Evolutionary conservation across 2,113 vertebrate genomes (phyloP).

Genomic region (Lutjanus erythropterus): DNA sequence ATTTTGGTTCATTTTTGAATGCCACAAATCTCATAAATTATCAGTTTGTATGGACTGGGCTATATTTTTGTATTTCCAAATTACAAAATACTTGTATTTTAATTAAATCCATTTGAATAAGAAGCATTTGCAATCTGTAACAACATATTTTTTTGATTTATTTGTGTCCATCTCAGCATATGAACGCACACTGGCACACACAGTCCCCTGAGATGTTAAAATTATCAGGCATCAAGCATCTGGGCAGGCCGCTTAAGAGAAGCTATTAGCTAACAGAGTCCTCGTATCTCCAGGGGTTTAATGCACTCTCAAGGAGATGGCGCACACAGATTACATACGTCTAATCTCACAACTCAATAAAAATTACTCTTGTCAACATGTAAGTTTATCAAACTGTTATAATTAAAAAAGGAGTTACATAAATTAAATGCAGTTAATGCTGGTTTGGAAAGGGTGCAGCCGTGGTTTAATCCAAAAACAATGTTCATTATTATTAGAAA

Average conservation of each 20-base stretch:
- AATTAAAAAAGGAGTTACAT: neutral
- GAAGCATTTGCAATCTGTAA: no score
- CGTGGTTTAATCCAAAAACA: constrained; percentile 7
- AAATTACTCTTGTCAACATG: constrained; percentile 5
- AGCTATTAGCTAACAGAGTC: constrained; percentile 57
- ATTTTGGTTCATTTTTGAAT: no score
- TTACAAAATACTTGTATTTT: no score
- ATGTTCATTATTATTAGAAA: constrained; percentile 35
- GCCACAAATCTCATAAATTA: no score
- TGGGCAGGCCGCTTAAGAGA: constrained; percentile 19
- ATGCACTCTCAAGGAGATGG: constrained; percentile 37
- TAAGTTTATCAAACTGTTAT: constrained; percentile 6
- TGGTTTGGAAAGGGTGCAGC: neutral
- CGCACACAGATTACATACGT: constrained; percentile 29
- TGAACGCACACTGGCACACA: constrained; percentile 10
- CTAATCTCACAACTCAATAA: constrained; percentile 22
- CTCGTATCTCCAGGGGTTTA: constrained; percentile 43
- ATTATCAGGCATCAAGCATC: constrained; percentile 48
- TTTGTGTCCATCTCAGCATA: no score
- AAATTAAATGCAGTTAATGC: neutral
- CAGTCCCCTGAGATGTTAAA: constrained; percentile 32
- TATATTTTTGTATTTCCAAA: no score
- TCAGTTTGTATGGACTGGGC: no score
- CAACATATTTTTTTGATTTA: no score
- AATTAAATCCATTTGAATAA: no score